Evolutionary conservation across 1,140 invertebrate genomes (phyloP).

Genomic region (Drosophila murphyi): DNA sequence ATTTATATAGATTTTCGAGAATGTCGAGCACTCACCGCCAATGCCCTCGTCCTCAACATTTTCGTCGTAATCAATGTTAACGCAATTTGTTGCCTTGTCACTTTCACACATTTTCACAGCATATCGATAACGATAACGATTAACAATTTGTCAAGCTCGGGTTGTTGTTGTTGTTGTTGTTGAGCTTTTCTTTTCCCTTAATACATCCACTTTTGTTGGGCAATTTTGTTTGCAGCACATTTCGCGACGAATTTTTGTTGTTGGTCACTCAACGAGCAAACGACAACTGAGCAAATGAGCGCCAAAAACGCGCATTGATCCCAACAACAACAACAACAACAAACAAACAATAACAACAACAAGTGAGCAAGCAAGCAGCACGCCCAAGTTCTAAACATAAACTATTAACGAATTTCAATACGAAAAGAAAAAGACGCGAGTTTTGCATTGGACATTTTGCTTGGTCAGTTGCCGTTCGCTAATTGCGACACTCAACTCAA

Average conservation of each 20-base stretch:
- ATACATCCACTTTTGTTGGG: neutral
- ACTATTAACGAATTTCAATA: slow-evolving; percentile 73
- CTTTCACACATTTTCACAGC: slow-evolving; percentile 35
- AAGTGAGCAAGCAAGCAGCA: slow-evolving; percentile 13
- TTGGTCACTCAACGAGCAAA: slow-evolving; percentile 27
- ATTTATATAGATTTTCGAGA: neutral
- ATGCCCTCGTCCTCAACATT: slow-evolving; percentile 65
- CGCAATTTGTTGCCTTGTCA: slow-evolving; percentile 11
- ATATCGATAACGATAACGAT: slow-evolving; percentile 3
- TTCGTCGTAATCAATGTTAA: slow-evolving; percentile 45
- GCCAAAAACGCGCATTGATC: slow-evolving; percentile 22
- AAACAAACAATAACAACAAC: slow-evolving; percentile 31
- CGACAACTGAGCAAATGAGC: slow-evolving; percentile 26
- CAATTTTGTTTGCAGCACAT: slow-evolving; percentile 27
- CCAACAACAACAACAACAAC: slow-evolving; percentile 29
- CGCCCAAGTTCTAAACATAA: slow-evolving; percentile 72
- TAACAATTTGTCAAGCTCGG: neutral
- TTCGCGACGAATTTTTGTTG: slow-evolving; percentile 30
- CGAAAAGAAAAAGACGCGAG: slow-evolving; percentile 55
- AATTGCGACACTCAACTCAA: slow-evolving; percentile 39
- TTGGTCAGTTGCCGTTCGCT: slow-evolving; percentile 55
- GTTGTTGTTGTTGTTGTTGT: too few relatives aligned
- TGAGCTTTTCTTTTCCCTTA: neutral
- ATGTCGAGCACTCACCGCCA: slow-evolving; percentile 58
- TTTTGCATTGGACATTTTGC: slow-evolving; percentile 47